Base-by-base conservation (phyloP, 2,888 invertebrate species). In the Chelonus formosanus region DNA sequence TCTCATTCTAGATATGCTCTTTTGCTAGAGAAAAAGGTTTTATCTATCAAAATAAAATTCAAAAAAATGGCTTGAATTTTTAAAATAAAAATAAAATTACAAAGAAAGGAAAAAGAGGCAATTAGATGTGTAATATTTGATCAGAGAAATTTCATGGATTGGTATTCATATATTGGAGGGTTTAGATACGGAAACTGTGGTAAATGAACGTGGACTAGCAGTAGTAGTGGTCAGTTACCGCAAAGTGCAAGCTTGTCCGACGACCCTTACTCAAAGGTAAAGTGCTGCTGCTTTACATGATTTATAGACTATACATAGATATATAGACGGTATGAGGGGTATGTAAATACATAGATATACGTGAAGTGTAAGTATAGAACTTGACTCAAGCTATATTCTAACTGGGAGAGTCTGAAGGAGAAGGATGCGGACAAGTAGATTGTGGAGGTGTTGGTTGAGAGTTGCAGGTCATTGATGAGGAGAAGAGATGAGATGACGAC, bases 181-280 rank as follows among this genome's bases (percentile, higher is more conserved):
- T 48, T 31, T 48, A 48, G n/a, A 48, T 6, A 6, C 48, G 8
- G 48, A 48, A 48, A 48, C 10, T 48, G 48, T 48, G 48, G 48
- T 31, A 48, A 48, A 48, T 48, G 57, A 45, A n/a, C 35, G 32
- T 32, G 45, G 65, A 59, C 54, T 60, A 56, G 20, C 58, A 62
- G 43, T 57, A 35, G 63, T 64, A 57, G 48, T 64, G 57, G 63
- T 47, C 47, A 32, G 34, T 45, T 44, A 45, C 57, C 67, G 20
- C 63, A 65, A 67, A 61, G 56, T 43, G 54, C 47, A 57, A 63
- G 60, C 60, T 31, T 56, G 32, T 60, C 50, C 65, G 63, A 70
- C 60, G 67, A 70, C 67, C 56, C 65, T 62, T 62, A 61, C 64
- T 60, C 63, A 40, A 53, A 48, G 50, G 40, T 61, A 44, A 56